These are phyloP conservation scores for Enteromius trimaculatus DNA, from an alignment of 2,797 vertebrate species.

Conservation along the genomic window DNA sequence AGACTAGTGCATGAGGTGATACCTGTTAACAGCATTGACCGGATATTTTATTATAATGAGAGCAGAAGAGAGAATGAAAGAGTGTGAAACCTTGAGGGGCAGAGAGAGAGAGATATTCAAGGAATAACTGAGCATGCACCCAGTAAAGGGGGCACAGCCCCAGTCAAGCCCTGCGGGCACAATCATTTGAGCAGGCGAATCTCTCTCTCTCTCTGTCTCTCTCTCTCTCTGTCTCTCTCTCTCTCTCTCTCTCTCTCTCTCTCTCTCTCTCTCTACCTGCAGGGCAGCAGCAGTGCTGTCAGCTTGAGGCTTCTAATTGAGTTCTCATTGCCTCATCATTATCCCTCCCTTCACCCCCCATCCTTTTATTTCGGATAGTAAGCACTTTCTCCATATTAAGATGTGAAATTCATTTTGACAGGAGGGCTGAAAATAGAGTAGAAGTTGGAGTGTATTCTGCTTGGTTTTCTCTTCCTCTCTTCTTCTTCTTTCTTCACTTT, in stretches of 20 bases:
- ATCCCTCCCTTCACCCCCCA: conserved; percentile 66
- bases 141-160: conserved; percentile 70
- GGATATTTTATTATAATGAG: conserved; percentile 13
- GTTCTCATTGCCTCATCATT: conserved; percentile 83
- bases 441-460: conserved; percentile 71
- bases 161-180: conserved; percentile 59
- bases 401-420: conserved; percentile 85
- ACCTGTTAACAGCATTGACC: conserved; percentile 38
- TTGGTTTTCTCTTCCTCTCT: conserved; percentile 56
- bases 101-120: conserved; percentile 59
- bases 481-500: conserved; percentile 17
- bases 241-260: conserved; percentile 27
- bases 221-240: conserved; percentile 13
- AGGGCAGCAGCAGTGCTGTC: conserved; percentile 82
- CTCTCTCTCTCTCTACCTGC: conserved; percentile 79
- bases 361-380: conserved; percentile 81
- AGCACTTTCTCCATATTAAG: conserved; percentile 91
- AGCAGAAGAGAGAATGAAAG: conserved; percentile 37
- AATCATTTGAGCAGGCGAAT: conserved; percentile 73
- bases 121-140: conserved; percentile 53
- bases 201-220: conserved; percentile 24
- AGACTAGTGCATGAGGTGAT: conserved; percentile 46
- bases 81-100: conserved; percentile 23
- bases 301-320: conserved; percentile 88
- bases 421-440: conserved; percentile 76